Base-by-base conservation (phyloP, 2,888 invertebrate genomes). In the Pollenia griseotomentosa region DNA sequence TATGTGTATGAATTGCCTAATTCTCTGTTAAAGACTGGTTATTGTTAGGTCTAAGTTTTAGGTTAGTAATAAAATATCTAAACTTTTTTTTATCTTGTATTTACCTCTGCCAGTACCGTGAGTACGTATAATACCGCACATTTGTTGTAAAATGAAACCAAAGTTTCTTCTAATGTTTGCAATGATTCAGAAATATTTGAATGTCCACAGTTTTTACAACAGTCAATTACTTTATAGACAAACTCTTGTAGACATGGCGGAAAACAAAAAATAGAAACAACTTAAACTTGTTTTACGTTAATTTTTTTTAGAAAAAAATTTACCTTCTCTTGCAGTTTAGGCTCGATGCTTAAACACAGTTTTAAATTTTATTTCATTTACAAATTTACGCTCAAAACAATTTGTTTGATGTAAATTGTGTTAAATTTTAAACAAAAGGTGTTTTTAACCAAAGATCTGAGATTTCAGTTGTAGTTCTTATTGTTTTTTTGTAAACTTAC, bases 161-260 rank as follows among this genome's bases (percentile, higher is more conserved):
- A 44, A 19, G 33, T 53, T 53, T 57, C 19, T 75, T 75, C 75
- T 75, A 57, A 65, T 78, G 65, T 16, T 65, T 78, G 65, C 73
- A 71, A 78, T 78, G 57, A 78, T 71, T 78, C 65, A 73, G 65
- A 78, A 78, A 78, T 83, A 78, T 71, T 83, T 65, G 65, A 51
- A 73, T 73, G 73, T 65, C 65, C 48, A 78, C 48, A 9, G 40
- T 9, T 42, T 66, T 82, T 73, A 44, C 51, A 42, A 44, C 59
- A 23, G 55, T 51, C 65, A 63, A 46, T 74, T 51, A 59, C 66
- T 63, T 23, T 33, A 16, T 63, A 53, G 33, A 16, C 48, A 66
- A 82, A 42, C 19, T 55, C 23, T 63, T 63, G 42, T 57, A 65
- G 33, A 33, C 66, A 66, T 57, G 66, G n/a, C 33, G 6, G 53